phyloP scores from a whole-genome alignment of 2,113 vertebrate genomes.

The Agapornis roseicollis region DNA sequence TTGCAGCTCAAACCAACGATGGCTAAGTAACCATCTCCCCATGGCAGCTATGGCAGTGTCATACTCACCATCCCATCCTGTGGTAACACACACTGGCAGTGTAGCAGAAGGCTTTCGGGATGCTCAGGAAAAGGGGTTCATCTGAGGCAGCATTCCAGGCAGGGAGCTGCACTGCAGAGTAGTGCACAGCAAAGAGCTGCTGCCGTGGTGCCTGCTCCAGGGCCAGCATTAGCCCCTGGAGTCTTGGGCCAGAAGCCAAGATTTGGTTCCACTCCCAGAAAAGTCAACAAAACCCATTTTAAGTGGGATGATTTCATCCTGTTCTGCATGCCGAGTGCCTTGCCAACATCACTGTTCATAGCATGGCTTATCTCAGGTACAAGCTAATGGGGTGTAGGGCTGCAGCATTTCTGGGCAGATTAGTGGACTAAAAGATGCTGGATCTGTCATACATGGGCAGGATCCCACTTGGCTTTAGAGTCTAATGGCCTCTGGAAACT shows the following conservation, averaged over 20 bases:
- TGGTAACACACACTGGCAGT: rapidly evolving
- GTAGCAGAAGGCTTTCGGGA: rapidly evolving
- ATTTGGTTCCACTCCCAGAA: constrained; percentile 29
- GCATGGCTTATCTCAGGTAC: background rate
- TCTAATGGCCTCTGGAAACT: background rate
- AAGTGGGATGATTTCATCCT: background rate
- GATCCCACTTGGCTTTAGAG: background rate
- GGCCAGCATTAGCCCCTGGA: rapidly evolving
- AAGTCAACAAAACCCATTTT: constrained; percentile 48
- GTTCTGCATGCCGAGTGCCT: background rate
- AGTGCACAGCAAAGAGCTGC: background rate
- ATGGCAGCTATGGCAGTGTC: background rate
- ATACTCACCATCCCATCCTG: background rate
- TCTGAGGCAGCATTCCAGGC: background rate
- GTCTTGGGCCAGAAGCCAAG: background rate
- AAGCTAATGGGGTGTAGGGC: background rate
- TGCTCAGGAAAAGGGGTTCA: background rate
- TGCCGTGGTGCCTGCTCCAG: background rate
- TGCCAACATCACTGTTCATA: background rate
- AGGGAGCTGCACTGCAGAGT: background rate
- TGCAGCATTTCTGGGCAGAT: background rate
- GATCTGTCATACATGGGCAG: background rate
- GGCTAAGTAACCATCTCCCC: background rate
- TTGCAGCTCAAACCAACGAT: background rate
- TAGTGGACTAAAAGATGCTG: background rate